phyloP scores from a whole-genome alignment of 2,113 vertebrate genomes.

The Pedionomus torquatus region DNA sequence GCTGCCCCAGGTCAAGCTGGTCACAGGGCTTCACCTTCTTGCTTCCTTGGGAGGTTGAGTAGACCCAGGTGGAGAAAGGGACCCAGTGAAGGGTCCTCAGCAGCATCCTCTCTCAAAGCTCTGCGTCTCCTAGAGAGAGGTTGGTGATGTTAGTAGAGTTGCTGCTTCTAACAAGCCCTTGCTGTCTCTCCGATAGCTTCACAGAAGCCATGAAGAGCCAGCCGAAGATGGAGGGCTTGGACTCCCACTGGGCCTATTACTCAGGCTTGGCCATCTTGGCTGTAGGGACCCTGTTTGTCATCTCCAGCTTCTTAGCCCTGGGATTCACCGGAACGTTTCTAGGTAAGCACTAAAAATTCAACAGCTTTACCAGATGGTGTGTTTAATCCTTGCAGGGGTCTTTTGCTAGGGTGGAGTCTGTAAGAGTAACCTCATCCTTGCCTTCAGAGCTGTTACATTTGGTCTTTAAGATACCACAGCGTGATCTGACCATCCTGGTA shows the following conservation, averaged over 20 bases:
- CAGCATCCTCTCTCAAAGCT: not conserved
- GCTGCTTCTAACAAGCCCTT: not conserved
- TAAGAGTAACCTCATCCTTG: not conserved
- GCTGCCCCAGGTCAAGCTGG: not conserved
- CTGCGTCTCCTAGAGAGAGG: not conserved
- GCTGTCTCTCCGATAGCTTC: conserved; percentile 77
- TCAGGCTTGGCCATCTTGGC: conserved; percentile 74
- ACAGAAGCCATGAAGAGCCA: conserved; percentile 87
- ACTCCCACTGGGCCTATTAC: conserved; percentile 71
- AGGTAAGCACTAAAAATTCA: conserved; percentile 79
- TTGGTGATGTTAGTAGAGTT: not conserved
- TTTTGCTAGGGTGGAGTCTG: not conserved
- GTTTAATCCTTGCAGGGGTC: not conserved
- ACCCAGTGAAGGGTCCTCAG: not conserved
- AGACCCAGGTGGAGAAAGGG: not conserved
- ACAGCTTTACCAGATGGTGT: not conserved
- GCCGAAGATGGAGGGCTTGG: conserved; percentile 80
- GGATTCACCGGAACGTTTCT: conserved; percentile 94
- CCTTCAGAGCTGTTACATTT: not conserved
- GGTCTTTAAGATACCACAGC: not conserved
- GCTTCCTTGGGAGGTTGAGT: not conserved
- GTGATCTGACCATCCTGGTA: accelerated
- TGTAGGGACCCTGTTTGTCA: conserved; percentile 83
- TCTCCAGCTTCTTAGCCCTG: conserved; percentile 90
- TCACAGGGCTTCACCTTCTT: not conserved